Base-by-base conservation (phyloP, 2,113 vertebrate genomes). In the Aleadryas rufinucha region DNA sequence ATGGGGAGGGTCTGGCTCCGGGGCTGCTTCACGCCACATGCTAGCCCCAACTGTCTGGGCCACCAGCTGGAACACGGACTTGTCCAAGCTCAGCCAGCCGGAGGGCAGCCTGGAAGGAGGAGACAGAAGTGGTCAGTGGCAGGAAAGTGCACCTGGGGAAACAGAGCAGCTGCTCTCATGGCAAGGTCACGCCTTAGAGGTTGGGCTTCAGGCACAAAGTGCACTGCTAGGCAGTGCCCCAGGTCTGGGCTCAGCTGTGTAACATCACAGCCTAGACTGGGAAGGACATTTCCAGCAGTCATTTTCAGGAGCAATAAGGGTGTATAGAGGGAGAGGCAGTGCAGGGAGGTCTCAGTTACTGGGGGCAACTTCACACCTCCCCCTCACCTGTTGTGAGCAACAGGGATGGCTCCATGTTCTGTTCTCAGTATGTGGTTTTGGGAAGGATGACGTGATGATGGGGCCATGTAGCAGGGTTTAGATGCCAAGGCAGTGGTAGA, bases 21-120 rank as follows among this genome's bases (percentile, higher is more conserved):
- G 64, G 59, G 97, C 97, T 11, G 93, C 30, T 88, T 98, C 99
- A 61, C 97, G 97, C 82, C 98, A 98, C 77, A 98, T 96, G n/a
- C 97, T 98, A 18, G 96, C 97, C 63, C 98, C 98, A 11, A 99
- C 97, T 0, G 98, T 99, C 97, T 99, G 99, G 27, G 98, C 99
- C 80, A 99, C 97, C 11, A 99, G 97, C 87, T 99, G 99, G 59
- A 99, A 98, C 54, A 99, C 94, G 1, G 99, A 99, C 44, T 97
- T 97, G 87, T 99, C 99, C 97, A 99, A 97, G 78, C 98, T 98
- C 33, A 99, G 98, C 99, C 99, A 99, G 35, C 99, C 98, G 0
- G 99, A 99, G 0, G 99, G 99, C 27, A 99, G 93, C 96, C 99
- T 99, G 95, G 41, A 80, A 79, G 39, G 37, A 20, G 28, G 41